These are phyloP conservation scores for Nixonia krombeini DNA, from an alignment of 1,140 invertebrate genomes.

Conservation along the genomic window DNA sequence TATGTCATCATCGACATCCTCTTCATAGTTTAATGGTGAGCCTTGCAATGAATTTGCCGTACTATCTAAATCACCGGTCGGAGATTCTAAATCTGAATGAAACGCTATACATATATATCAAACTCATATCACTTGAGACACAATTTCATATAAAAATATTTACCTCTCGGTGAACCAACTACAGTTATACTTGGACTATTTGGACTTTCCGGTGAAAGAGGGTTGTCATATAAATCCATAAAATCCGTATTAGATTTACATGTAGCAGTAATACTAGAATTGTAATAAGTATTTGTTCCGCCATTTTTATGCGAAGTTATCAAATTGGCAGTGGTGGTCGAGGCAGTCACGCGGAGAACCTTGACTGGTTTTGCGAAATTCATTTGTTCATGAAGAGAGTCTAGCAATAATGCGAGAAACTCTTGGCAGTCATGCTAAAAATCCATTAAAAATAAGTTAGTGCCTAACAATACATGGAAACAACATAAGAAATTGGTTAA, in stretches of 20 bases:
- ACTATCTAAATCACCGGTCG: conserved; percentile 60
- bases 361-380: conserved; percentile 69
- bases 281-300: conserved; percentile 42
- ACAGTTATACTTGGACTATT: no score
- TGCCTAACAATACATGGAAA: no score
- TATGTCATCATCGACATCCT: conserved; percentile 59
- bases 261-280: conserved; percentile 54
- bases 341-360: conserved; percentile 54
- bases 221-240: conserved; percentile 58
- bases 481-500: no score
- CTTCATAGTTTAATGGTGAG: conserved; percentile 59
- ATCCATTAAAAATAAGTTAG: no score
- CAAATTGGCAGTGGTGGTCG: conserved; percentile 62
- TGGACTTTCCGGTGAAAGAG: conserved; percentile 56
- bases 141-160: no score
- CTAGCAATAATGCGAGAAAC: conserved; percentile 79
- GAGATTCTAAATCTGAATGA: conserved; percentile 55
- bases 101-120: no score
- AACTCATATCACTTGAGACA: no score
- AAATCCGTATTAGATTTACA: conserved; percentile 50
- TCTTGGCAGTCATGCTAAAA: conserved; percentile 83
- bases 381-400: conserved; percentile 80
- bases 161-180: no score
- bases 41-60: conserved; percentile 60
- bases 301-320: conserved; percentile 53